Base-by-base conservation (phyloP, 2,797 vertebrate species). In the Phalloptychus januarius region DNA sequence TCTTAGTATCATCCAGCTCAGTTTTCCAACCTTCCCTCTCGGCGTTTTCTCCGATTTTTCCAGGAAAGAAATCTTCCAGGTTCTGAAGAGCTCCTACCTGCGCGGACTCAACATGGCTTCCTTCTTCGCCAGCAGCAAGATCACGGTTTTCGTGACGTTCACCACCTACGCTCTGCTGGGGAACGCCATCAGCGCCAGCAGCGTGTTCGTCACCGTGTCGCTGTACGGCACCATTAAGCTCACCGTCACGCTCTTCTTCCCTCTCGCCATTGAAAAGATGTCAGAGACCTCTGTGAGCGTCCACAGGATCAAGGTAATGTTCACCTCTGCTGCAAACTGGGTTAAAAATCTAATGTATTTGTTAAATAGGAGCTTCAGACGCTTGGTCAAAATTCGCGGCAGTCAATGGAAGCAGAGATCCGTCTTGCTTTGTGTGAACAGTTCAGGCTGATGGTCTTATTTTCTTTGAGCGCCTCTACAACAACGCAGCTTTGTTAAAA, bases 51-150 rank as follows among this genome's bases (percentile, higher is more conserved):
- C 40, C 10, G 23, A 15, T 33, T 6, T 44, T 74, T 23, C 36
- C 80, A 99, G 98, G 91, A 97, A 97, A 84, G 98, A 99, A 87
- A 97, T 99, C 85, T 83, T 93, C 63, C 96, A 96, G 94, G 80
- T 99, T 71, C 86, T 98, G 93, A 96, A 90, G 91, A 99, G 97
- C 88, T 98, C 97, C 74, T 98, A 97, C 84, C 96, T 99, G 5
- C 96, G 98, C 77, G 98, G 97, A 15, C 90, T 98, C 93, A 98
- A 99, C 91, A 95, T 99, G 95, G 97, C 97, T 7, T 97, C 96
- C 0, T 99, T 97, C 95, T 99, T 98, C 33, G 91, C 95, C 75
- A 96, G 96, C 54, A 97, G 94, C 95, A 99, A 99, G 94, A 94
- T 99, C 83, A 97, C 97, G 0, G 79, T 98, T 70, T 99, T 97